Base-by-base conservation (phyloP, 2,797 vertebrate species). In the Karalla daura region DNA sequence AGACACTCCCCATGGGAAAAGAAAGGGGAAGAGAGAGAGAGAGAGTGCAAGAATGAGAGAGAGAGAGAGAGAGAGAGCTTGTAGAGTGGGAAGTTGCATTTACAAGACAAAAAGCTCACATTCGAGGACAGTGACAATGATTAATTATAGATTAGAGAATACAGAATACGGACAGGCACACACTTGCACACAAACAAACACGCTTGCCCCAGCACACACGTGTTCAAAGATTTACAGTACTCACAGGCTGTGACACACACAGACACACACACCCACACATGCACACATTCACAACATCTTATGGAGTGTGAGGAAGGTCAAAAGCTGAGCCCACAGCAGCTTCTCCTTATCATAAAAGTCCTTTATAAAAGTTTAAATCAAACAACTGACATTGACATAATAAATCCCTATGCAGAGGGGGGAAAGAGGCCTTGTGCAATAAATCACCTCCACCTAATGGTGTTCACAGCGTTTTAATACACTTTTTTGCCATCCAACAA, bases 61-160 rank as follows among this genome's bases (percentile, higher is more conserved):
- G 33, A 39, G 30, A 25, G 25, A 30, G 23, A 62, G 64, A 65
- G 47, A 46, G 39, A 35, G 43, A 63, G 46, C 37, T 37, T 18
- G 32, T n/a, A 55, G 52, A 59, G 47, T 41, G 13, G 46, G 53
- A 60, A 62, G 74, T 80, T 68, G 80, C 72, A 81, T 79, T 76
- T 81, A 41, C 4, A 1, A 58, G 43, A 78, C 67, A 85, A 88
- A 84, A 77, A 75, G 37, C 64, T 24, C 46, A 60, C 68, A 81
- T 81, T 86, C 71, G 70, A 62, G 68, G 68, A 72, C 63, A 84
- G 33, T 58, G 68, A 74, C 71, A 76, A 47, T 78, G 77, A 87
- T 88, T 81, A 83, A 86, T 88, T 86, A 87, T 71, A 74, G 68
- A 88, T 88, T 54, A 76, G 25, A 60, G 76, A 83, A 74, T 47